A percentile compares a stretch with the other conserved stretches of the same genome.
Evolutionary conservation across 2,113 vertebrate species (phyloP).

Genomic region (Todiramphus chloris): DNA sequence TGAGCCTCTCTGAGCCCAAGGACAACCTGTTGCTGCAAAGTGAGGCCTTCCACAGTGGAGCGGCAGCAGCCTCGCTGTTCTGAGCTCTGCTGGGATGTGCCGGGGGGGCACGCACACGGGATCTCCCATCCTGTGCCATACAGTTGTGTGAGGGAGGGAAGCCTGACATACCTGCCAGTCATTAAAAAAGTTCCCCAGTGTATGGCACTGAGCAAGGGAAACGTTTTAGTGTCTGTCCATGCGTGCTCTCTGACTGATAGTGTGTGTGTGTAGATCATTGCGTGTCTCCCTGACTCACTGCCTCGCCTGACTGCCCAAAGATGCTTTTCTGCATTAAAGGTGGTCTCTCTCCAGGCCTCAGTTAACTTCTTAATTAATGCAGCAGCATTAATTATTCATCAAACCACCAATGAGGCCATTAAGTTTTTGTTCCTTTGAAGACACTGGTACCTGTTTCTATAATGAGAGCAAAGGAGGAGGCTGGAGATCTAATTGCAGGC

Average conservation of each 20-base stretch:
- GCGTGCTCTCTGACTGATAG: background rate
- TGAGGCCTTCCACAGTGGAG: background rate
- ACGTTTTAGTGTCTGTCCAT: fast-evolving
- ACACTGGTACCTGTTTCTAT: slow-evolving; percentile 27
- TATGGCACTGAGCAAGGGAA: fast-evolving
- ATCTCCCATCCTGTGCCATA: fast-evolving
- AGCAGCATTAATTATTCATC: slow-evolving; percentile 56
- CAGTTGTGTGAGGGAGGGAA: background rate
- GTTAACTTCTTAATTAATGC: slow-evolving; percentile 44
- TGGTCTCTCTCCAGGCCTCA: background rate
- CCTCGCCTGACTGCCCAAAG: background rate
- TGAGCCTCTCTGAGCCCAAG: background rate
- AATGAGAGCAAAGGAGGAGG: background rate
- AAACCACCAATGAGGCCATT: background rate
- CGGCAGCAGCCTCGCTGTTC: background rate
- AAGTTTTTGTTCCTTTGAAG: slow-evolving; percentile 53
- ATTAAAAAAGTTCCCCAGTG: too few species aligned
- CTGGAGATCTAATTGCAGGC: slow-evolving; percentile 23
- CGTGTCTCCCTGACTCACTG: background rate
- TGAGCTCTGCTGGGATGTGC: background rate
- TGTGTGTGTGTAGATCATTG: fast-evolving
- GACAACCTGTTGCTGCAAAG: background rate
- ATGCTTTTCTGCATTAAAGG: background rate
- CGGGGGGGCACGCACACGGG: fast-evolving
- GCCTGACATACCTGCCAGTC: fast-evolving